Percentiles rank a stretch among this genome's conserved stretches.
Evolutionary conservation across 2,888 invertebrate species (phyloP).

Genomic region (Caenorhabditis macrosperma): DNA sequence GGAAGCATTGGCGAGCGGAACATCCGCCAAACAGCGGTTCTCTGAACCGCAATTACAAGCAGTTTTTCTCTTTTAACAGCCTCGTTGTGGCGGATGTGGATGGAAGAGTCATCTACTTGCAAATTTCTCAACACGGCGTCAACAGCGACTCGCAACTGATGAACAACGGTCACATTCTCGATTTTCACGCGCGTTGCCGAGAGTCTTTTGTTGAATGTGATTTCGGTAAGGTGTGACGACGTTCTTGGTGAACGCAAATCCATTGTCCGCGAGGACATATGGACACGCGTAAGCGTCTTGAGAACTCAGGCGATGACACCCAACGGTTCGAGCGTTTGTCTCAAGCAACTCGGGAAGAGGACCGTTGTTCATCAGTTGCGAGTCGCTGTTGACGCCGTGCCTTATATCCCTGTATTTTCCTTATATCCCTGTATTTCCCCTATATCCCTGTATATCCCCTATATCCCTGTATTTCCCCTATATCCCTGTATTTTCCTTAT

Average conservation of each 20-base stretch:
- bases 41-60: conserved; percentile 5
- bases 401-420: too few species aligned
- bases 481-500: too few species aligned
- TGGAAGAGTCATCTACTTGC: background rate
- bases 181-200: background rate
- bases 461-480: too few species aligned
- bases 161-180: background rate
- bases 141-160: conserved; percentile 11
- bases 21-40: conserved; percentile 2
- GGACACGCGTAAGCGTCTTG: background rate
- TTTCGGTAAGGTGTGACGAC: background rate
- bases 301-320: background rate
- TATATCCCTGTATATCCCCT: too few species aligned
- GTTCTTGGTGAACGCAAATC: background rate
- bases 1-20: conserved; percentile 1
- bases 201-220: background rate
- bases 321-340: background rate
- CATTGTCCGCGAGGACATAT: conserved; percentile 8
- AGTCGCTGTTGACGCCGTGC: background rate
- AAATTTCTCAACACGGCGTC: background rate
- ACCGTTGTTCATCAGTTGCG: background rate
- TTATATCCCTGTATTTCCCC: too few species aligned
- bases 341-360: background rate
- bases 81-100: background rate
- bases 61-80: background rate